A percentile compares a stretch with the other conserved stretches of the same genome.
Evolutionary conservation across 2,113 vertebrate genomes (phyloP).

Genomic region (Larimichthys crocea): DNA sequence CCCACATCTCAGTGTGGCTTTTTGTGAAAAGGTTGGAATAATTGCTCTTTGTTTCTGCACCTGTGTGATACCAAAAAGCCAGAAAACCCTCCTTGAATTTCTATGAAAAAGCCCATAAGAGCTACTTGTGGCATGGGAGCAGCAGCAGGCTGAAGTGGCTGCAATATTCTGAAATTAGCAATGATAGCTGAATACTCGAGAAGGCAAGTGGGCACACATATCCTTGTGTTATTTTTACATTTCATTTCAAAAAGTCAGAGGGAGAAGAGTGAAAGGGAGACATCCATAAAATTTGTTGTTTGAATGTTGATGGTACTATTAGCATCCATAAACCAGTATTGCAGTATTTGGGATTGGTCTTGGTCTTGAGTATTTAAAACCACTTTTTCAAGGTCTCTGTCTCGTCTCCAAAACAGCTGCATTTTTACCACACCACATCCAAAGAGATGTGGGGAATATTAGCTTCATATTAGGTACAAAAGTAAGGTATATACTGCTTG

Average conservation of each 20-base stretch:
- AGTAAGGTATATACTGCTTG: too few relatives aligned
- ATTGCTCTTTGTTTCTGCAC: constrained; percentile 74
- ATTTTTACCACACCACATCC: too few relatives aligned
- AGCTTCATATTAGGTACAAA: too few relatives aligned
- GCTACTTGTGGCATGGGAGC: constrained; percentile 67
- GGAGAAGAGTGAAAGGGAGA: constrained; percentile 22
- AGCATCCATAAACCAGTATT: not conserved
- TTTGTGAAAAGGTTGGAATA: constrained; percentile 67
- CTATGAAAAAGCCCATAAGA: constrained; percentile 68
- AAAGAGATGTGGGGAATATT: too few relatives aligned
- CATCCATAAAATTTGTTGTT: constrained; percentile 26
- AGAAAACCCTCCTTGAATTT: constrained; percentile 73
- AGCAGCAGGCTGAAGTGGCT: constrained; percentile 67
- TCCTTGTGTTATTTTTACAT: constrained; percentile 79
- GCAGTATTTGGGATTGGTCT: too few relatives aligned
- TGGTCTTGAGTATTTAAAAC: too few relatives aligned
- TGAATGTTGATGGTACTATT: not conserved
- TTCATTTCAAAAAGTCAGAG: constrained; percentile 61
- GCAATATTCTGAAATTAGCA: constrained; percentile 73
- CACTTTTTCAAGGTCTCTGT: too few relatives aligned
- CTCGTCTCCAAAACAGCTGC: too few relatives aligned
- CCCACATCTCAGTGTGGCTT: constrained; percentile 54
- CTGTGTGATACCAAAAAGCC: constrained; percentile 66
- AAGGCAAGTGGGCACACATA: constrained; percentile 74
- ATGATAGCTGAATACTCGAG: constrained; percentile 65